Evolutionary conservation across 2,797 vertebrate genomes (phyloP).

Genomic region (Synanceia verrucosa): DNA sequence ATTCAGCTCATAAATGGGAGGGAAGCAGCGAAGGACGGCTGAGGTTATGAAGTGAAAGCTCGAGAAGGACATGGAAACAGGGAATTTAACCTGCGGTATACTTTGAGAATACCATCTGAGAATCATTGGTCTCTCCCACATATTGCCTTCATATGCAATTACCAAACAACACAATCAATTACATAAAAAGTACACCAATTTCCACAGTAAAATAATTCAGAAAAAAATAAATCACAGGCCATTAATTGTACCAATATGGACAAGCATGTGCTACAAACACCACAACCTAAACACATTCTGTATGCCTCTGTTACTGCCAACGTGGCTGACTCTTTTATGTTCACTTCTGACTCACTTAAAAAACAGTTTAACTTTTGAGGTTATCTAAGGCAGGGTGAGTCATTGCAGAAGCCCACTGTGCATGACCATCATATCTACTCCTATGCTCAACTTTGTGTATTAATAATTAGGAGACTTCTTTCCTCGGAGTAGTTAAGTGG

Average conservation of each 20-base stretch:
- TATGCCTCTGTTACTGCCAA: not conserved
- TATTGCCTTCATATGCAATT: not conserved
- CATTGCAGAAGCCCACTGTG: slow-evolving; percentile 13
- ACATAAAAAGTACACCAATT: not conserved
- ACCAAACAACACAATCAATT: slow-evolving; percentile 1
- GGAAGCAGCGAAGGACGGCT: slow-evolving; percentile 10
- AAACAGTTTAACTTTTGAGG: slow-evolving; percentile 4
- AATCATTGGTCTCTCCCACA: not conserved
- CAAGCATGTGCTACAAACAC: not conserved
- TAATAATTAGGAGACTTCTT: slow-evolving; percentile 59
- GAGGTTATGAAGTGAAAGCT: slow-evolving; percentile 35
- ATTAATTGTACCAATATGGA: not conserved
- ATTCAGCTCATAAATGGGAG: slow-evolving; percentile 53
- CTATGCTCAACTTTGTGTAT: slow-evolving; percentile 49
- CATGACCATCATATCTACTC: slow-evolving; percentile 43
- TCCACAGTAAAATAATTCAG: not conserved
- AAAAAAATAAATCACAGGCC: not conserved
- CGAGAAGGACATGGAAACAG: not conserved
- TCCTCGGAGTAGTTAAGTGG: slow-evolving; percentile 43
- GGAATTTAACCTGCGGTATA: not conserved
- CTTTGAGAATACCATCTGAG: not conserved
- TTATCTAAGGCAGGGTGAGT: slow-evolving; percentile 35
- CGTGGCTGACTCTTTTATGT: not conserved
- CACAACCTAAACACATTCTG: not conserved
- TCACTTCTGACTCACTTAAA: not conserved